Conservation (phyloP, 2,113 vertebrate species). For the Erythrolamprus reginae region DNA sequence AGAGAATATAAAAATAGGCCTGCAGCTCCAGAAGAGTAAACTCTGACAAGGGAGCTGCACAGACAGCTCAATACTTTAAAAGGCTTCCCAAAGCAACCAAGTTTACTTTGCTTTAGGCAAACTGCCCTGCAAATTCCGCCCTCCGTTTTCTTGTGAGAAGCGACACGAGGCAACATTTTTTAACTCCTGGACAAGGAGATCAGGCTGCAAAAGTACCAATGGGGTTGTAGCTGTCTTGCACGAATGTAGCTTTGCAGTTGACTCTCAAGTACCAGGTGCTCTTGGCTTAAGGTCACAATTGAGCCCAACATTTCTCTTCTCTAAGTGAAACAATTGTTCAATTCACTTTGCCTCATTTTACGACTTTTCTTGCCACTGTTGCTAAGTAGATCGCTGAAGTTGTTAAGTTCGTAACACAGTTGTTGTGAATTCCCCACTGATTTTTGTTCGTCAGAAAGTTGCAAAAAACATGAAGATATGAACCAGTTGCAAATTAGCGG, state of each 20-base stretch:
- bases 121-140: not conserved
- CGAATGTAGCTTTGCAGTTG: not conserved
- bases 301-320: not conserved
- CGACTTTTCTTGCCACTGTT: not conserved
- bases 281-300: not conserved
- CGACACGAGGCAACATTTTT: not conserved
- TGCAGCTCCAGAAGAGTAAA: not conserved
- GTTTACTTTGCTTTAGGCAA: constrained; percentile 18
- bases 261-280: not conserved
- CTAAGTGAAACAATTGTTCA: not conserved
- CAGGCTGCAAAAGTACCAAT: not conserved
- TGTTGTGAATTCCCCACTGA: not conserved
- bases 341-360: not conserved
- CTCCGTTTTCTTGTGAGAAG: not conserved
- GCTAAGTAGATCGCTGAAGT: not conserved
- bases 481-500: not conserved
- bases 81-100: not conserved
- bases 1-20: constrained; percentile 21
- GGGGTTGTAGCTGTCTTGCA: not conserved
- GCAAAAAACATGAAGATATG: not conserved
- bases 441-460: not conserved
- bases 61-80: constrained; percentile 18
- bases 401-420: not conserved
- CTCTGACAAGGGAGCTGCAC: not conserved
- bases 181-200: not conserved